Percentiles rank a stretch among this genome's conserved stretches.
phyloP scores from a whole-genome alignment of 2,113 vertebrate genomes.

The Ceratotherium simum region DNA sequence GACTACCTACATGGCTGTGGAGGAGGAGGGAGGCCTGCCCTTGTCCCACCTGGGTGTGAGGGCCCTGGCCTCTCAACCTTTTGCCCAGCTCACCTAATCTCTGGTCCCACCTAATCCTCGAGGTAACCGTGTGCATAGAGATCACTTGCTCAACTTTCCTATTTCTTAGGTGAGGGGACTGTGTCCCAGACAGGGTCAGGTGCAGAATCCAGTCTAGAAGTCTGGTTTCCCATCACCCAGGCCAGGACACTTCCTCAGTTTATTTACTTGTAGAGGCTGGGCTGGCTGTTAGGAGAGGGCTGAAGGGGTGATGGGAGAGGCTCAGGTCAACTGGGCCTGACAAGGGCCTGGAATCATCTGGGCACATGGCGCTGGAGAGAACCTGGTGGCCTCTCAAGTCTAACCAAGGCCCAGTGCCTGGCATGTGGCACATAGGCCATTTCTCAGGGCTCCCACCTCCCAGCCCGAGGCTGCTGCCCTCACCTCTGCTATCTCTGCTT shows the following conservation, averaged over 20 bases:
- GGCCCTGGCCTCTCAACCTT: neutral
- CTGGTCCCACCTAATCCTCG: neutral
- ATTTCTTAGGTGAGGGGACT: neutral
- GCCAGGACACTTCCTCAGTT: neutral
- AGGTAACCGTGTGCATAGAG: neutral
- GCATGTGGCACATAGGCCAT: neutral
- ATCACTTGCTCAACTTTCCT: neutral
- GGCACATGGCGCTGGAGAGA: neutral
- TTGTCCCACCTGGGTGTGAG: fast-evolving
- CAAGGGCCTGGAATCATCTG: neutral
- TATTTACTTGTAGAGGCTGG: neutral
- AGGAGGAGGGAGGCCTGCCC: neutral
- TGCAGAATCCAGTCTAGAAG: neutral
- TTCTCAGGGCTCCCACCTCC: neutral
- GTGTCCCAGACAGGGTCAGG: neutral
- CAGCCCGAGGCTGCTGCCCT: neutral
- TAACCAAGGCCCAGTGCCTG: neutral
- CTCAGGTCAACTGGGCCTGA: neutral
- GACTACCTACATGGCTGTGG: neutral
- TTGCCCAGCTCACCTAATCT: neutral
- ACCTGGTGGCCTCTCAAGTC: neutral
- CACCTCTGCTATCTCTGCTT: neutral
- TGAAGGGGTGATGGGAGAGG: neutral
- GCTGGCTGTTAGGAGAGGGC: neutral
- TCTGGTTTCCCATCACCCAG: neutral